Base-by-base conservation (phyloP, 2,797 vertebrate species). In the Pseudomugil gertrudae region DNA sequence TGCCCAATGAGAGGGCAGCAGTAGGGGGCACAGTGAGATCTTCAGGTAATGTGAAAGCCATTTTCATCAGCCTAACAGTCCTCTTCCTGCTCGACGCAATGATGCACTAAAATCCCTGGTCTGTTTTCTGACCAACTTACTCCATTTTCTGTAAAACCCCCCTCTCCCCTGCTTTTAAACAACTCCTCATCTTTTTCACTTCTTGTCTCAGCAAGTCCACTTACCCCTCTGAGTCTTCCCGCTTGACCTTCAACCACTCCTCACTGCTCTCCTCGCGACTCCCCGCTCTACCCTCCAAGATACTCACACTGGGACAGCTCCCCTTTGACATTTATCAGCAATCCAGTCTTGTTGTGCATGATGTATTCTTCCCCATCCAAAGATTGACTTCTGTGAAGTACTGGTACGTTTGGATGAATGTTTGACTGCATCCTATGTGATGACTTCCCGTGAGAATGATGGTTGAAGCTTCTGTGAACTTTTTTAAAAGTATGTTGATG, bases 1-100 rank as follows among this genome's bases (percentile, higher is more conserved):
- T 85, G 80, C 89, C 90, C 81, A 86, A 90, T 61, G 95, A 97
- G 80, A 93, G 94, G 58, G 93, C 94, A 84, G 93, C 95, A 82
- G 89, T 95, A 27, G 94, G 89, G 65, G 88, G 92, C 0, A 87
- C 94, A 29, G 74, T 88, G 79, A 93, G 85, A 76, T 66, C 76
- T 66, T 92, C 95, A 92, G 94, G 93, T 95, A 94, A 94, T 86
- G 77, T 86, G 85, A 80, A 84, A 86, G 81, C 78, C 84, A 78
- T 79, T 87, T 58, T 92, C 66, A 79, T 89, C 81, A 88, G 79
- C 87, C 82, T 92, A 88, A 91, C 86, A 48, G 66, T 78, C 83
- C 82, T 90, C 74, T 72, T 88, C 85, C 85, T 90, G 69, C 82
- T 88, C 87, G 48, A 81, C 63, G 67, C 73, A 81, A 32, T 72